Evolutionary conservation across 2,888 invertebrate species (phyloP), one percentile per base, ranked within the genome.

Genomic region (Drosophila nr. fundita): DNA sequence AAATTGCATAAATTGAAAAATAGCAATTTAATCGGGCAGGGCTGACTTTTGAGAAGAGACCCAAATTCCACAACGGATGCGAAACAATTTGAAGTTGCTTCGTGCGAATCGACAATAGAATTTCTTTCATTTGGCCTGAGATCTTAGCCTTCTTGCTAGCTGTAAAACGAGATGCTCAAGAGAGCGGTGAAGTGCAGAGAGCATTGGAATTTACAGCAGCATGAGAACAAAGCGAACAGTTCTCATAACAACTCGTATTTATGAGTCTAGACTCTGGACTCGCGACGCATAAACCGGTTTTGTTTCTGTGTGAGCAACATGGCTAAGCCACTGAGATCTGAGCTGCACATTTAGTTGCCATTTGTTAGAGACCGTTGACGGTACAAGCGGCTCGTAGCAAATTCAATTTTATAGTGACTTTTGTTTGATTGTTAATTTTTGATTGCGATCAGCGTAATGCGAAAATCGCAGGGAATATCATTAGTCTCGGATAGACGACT

Each of bases 391-490:
- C 78, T 72, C 48, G 27, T 29, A 32, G 7, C 7, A 27, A 21
- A 42, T 30, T n/a, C 1, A 42, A 15, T 27, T 59, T 27, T 11
- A 13, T 1, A 27, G 13, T 24, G 21, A 53, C 29, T 42, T 32
- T 27, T 55, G 2, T 45, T 18, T 55, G 11, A n/a, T 49, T 48
- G 24, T 38, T 18, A 38, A 32, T 49, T 40, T 29, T 24, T 42
- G 57, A 62, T 57, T 55, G 27, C 30, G 48, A 53, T 68, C 55
- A 29, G 27, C 13, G 71, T 18, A 48, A 88, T 88, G 87, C 88
- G 83, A 57, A 88, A 90, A 55, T 81, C 89, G 62, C 83, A 83
- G 71, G 77, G 78, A 15, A 60, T 80, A n/a, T 36, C 69, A 29
- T 60, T 75, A 34, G 68, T 58, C 15, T 6, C 62, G 6, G 81